Percentiles rank a stretch among this genome's conserved stretches.
Conservation (phyloP, 2,888 invertebrate species). For the Synergus laeviventris region DNA sequence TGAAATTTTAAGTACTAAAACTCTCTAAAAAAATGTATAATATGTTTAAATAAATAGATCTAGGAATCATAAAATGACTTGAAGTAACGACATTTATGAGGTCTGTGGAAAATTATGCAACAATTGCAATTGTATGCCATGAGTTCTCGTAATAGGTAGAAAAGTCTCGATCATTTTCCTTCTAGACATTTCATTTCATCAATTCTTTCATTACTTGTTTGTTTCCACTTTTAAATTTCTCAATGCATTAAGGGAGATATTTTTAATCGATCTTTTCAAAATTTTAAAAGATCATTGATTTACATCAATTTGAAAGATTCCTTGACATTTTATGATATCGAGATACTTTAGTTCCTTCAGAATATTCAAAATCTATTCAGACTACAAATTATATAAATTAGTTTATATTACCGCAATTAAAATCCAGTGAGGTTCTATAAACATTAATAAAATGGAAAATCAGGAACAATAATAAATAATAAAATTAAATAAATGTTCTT, state of each 20-base stretch:
- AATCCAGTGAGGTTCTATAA: neutral
- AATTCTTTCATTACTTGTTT: neutral
- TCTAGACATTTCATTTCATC: neutral
- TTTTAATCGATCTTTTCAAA: neutral
- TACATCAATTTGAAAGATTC: neutral
- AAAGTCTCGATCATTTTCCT: neutral
- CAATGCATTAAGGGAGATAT: neutral
- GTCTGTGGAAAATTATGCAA: neutral
- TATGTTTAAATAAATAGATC: neutral
- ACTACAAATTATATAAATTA: neutral
- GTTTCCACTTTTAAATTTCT: neutral
- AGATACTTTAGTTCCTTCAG: neutral
- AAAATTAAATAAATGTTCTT: neutral
- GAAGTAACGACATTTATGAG: neutral
- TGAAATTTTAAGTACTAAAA: neutral
- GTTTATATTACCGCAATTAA: too few species aligned
- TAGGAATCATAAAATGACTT: neutral
- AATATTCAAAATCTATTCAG: neutral
- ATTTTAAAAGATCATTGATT: neutral
- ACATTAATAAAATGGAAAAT: neutral
- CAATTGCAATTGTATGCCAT: neutral
- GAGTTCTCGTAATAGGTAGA: neutral
- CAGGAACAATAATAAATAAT: neutral
- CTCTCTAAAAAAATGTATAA: neutral
- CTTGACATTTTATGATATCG: neutral